Base-by-base conservation (phyloP, 2,113 vertebrate genomes). In the Mormoops blainvillei region DNA sequence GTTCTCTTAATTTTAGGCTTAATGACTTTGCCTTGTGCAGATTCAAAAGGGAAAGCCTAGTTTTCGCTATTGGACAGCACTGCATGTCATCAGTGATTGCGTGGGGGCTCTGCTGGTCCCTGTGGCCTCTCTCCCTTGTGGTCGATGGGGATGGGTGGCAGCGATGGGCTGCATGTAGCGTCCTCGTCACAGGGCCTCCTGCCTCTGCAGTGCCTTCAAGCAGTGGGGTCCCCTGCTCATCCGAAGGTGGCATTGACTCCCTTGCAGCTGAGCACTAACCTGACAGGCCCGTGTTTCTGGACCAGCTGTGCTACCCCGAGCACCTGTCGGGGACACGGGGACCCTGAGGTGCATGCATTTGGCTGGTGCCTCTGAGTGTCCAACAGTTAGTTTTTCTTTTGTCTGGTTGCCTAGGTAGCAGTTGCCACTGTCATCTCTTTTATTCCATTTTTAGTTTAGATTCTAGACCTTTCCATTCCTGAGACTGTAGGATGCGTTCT, bases 341-440 rank as follows among this genome's bases (percentile, higher is more conserved):
- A 16, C 10, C 56, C 18, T 0, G 22, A 20, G 13, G 78, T 45
- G 13, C 6, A 1, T 63, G 13, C 36, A 3, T 52, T 5, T 19
- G 61, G 1, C 31, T 58, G 38, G 12, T 28, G 6, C n/a, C 5
- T 0, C 33, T 19, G n/a, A 18, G 48, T 38, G 41, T 41, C 52
- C 31, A 16, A 10, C 31, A 18, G 3, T 0, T 4, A 2, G 5
- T 52, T 13, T 50, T 16, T n/a, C 50, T 3, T 56, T 81, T 43
- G 20, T 14, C 22, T 2, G 26, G 9, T 28, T 63, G 41, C 56
- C 28, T 54, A 20, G 8, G 9, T 45, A 12, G 41, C 50, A 15
- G 13, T 31, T 67, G 80, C 61, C 48, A 9, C 88, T 48, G 24
- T 36, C 13, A 20, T 36, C 6, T 68, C n/a, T 48, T 77, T 67